Conservation (phyloP, 2,113 vertebrate genomes). For the Myiozetetes cayanensis region DNA sequence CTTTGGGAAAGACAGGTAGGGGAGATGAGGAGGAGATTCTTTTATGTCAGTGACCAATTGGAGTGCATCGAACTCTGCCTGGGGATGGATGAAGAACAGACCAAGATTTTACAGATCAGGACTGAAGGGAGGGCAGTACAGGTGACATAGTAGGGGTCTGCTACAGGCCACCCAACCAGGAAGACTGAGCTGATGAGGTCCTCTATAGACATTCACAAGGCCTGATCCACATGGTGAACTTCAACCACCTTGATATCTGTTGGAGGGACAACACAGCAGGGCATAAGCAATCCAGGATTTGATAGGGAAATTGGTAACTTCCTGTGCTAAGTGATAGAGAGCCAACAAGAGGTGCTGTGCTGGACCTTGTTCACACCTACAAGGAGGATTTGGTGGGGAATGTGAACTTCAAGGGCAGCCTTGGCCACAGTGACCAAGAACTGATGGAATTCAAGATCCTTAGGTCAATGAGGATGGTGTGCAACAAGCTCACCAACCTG, state of each 20-base stretch:
- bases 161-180: not conserved
- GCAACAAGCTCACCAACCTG: not conserved
- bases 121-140: not conserved
- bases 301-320: not conserved
- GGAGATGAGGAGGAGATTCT: not conserved
- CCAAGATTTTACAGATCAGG: not conserved
- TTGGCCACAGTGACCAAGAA: not conserved
- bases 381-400: not conserved
- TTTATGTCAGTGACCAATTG: not conserved
- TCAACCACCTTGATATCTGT: not conserved
- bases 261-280: not conserved
- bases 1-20: not conserved
- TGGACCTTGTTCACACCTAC: not conserved
- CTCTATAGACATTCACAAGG: not conserved
- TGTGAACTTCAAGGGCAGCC: not conserved
- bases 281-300: not conserved
- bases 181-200: not conserved
- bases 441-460: not conserved
- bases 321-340: too few species aligned
- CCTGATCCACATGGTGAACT: too few species aligned
- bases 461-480: not conserved
- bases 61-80: not conserved
- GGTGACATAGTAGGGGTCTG: not conserved
- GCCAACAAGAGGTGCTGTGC: not conserved
- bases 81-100: rapidly evolving